Base-by-base conservation (phyloP, 53 echinoderm and acorn worm species). In the Henricia sp. region DNA sequence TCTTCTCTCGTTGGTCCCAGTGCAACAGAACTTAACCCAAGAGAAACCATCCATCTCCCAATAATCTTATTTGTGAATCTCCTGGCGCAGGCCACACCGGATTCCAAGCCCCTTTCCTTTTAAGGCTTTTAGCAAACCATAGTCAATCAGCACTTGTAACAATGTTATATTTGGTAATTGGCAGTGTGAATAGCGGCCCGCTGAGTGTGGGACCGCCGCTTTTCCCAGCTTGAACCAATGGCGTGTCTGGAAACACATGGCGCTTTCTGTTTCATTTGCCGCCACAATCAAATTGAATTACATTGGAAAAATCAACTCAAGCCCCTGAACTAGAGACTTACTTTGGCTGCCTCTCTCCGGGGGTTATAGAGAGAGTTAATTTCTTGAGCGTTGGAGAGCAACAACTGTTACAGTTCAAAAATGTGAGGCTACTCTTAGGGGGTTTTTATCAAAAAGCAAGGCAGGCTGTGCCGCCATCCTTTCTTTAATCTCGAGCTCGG, bases 331-430 rank as follows among this genome's bases (percentile, higher is more conserved):
- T 37, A 13, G 37, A 56, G 54, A 42, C 35, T 33, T 59, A 28
- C 60, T 60, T 40, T 73, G 50, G 37, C 62, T 44, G 43, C 74
- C 32, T 37, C 67, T 51, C 74, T 76, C 84, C 41, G 27, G 29
- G 34, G 86, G 86, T 65, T 72, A 74, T 25, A 20, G 10, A 14
- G 41, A 52, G 58, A 66, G 67, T 51, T 75, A 80, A 80, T 80
- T 63, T 80, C 64, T 70, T 62, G 50, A 43, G 64, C 35, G 48
- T 42, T 42, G 50, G 67, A 86, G 38, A 75, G 55, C 53, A 80
- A 67, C 86, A 86, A 86, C 86, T 86, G 86, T 86, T 86, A 76
- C 86, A 57, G 76, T 75, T 86, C 66, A 75, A 86, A 75, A 85
- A 73, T 80, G 65, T 50, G 50, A 48, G 34, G 46, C 58, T 58